Percentiles rank a stretch among this genome's conserved stretches.
Conservation (phyloP, 1,140 invertebrate species). For the Gonioctena quinquepunctata region DNA sequence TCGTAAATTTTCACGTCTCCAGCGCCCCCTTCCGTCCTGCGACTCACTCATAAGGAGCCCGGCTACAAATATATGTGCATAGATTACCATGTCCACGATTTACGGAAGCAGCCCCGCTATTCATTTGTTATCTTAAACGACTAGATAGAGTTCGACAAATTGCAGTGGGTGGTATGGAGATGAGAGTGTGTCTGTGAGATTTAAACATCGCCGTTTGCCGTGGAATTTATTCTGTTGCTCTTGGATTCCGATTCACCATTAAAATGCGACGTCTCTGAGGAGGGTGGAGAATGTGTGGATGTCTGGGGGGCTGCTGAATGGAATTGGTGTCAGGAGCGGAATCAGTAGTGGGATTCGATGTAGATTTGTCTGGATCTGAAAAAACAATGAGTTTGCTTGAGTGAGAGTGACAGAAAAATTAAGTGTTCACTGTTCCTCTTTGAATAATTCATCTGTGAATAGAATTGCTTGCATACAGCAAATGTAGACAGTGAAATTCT, state of each 20-base stretch:
- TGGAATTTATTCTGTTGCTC: neutral
- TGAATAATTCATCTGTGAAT: too few relatives aligned
- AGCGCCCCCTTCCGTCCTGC: neutral
- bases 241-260: neutral
- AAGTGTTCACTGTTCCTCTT: too few relatives aligned
- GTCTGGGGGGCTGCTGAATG: neutral
- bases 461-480: too few relatives aligned
- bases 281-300: too few relatives aligned
- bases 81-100: constrained; percentile 3
- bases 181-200: neutral
- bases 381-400: too few relatives aligned
- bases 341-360: neutral
- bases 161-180: neutral
- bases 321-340: neutral
- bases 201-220: neutral
- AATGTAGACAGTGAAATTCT: too few relatives aligned
- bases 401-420: too few relatives aligned
- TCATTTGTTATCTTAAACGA: constrained; percentile 2
- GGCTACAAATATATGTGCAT: constrained; percentile 12
- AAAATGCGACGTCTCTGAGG: neutral
- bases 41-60: constrained; percentile 5
- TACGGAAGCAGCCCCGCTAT: neutral
- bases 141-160: neutral
- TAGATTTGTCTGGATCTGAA: too few relatives aligned
- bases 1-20: constrained; percentile 6